These are phyloP conservation scores for Pseudomyrmex concolor DNA, from an alignment of 1,140 invertebrate genomes.

Conservation along the genomic window DNA sequence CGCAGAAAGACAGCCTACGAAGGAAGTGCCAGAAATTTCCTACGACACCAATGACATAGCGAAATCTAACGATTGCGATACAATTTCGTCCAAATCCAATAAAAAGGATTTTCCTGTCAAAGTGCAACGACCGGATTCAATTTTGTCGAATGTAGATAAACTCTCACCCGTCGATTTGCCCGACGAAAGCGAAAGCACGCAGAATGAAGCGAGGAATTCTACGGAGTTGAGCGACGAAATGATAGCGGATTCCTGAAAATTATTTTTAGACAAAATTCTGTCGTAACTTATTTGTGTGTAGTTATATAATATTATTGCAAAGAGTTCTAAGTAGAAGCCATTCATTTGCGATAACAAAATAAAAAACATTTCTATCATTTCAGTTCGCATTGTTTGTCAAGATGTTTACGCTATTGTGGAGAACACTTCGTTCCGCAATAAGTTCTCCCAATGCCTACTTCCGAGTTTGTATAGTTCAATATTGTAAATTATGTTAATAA, in stretches of 20 bases:
- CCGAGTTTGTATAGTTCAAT: conserved; percentile 20
- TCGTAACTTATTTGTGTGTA: conserved; percentile 49
- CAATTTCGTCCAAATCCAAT: background rate
- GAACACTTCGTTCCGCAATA: background rate
- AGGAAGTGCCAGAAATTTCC: too few relatives aligned
- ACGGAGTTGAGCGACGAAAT: conserved; percentile 10
- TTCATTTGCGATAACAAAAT: background rate
- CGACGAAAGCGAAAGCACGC: conserved; percentile 27
- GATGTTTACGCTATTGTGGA: background rate
- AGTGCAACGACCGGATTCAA: conserved; percentile 11
- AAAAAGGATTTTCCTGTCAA: conserved; percentile 36
- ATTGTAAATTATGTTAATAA: conserved; percentile 42
- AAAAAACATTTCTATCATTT: conserved; percentile 9
- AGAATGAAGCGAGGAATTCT: conserved; percentile 36
- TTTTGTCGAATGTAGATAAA: conserved; percentile 62
- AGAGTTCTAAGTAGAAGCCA: background rate
- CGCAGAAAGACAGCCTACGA: too few relatives aligned
- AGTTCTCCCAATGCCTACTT: background rate
- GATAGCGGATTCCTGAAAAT: background rate
- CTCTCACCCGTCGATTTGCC: conserved; percentile 1
- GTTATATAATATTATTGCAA: conserved; percentile 6
- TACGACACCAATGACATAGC: background rate
- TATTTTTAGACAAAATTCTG: background rate
- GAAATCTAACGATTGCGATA: conserved; percentile 49
- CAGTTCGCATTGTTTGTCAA: conserved; percentile 18